Base-by-base conservation (phyloP, 2,113 vertebrate species). In the Anthoscopus minutus region DNA sequence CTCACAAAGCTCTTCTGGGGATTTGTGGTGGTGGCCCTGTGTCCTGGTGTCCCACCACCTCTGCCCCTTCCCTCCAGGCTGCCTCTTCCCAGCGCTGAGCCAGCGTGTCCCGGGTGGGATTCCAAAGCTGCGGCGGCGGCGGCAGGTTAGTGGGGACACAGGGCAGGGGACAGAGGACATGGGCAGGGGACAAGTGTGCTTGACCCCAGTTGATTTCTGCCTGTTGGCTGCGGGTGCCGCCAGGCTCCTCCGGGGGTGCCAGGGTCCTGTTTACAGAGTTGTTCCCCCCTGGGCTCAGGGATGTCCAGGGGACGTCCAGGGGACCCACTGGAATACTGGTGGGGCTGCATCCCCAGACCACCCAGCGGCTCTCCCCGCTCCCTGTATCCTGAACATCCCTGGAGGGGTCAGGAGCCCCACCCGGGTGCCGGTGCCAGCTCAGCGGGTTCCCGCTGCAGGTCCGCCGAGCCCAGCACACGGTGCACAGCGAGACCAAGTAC, bases 401-500 rank as follows among this genome's bases (percentile, higher is more conserved):
- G 53, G 15, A 1, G 45, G 24, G 62, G 1, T 28, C 61, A 24
- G 54, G 10, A 76, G 47, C 62, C n/a, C 24, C 45, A 6, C 4
- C 14, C 24, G 6, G 58, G 50, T 15, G 33, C 45, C 5, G 4
- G 33, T 20, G 44, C 24, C 9, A 0, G n/a, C 92, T 88, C 67
- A 35, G 79, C 1, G 27, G 45, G 73, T 22, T 64, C 80, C 74
- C 80, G 0, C 51, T 86, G 15, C 97, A 98, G 97, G 98, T 98
- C 40, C 98, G 98, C 86, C 98, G 98, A 65, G 98, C 98, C 62
- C 98, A 98, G 58, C 98, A 98, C 91, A 99, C 99, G 1, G 98
- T 99, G 40, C 99, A 99, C 97, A 98, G 98, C 7, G 99, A 99
- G 98, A 99, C 99, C 97, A 99, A 99, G 97, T 99, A 99, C 54